These are phyloP conservation scores for Aporophyla nigra DNA, from an alignment of 2,888 invertebrate genomes.

Conservation along the genomic window DNA sequence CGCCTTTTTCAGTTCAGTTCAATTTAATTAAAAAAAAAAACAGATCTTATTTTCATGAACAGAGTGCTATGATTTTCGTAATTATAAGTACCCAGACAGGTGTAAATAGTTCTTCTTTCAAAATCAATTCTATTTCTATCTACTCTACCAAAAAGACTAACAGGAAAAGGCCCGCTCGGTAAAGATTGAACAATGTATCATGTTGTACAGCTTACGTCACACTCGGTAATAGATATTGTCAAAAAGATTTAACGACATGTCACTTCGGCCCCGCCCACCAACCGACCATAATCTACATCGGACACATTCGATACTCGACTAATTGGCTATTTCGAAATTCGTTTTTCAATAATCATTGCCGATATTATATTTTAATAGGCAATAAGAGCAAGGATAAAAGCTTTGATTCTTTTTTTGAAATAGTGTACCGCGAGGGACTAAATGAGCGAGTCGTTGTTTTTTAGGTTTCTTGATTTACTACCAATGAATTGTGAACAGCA, in stretches of 20 bases:
- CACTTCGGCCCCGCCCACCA: constrained; percentile 78
- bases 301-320: constrained; percentile 74
- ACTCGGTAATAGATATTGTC: constrained; percentile 72
- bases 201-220: constrained; percentile 56
- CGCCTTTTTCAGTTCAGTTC: background rate
- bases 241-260: constrained; percentile 80
- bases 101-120: background rate
- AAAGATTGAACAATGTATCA: constrained; percentile 56
- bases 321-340: constrained; percentile 85
- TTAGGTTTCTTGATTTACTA: constrained; percentile 84
- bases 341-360: constrained; percentile 86
- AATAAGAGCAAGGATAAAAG: constrained; percentile 79
- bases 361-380: constrained; percentile 87
- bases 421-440: constrained; percentile 81
- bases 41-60: no score
- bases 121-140: background rate
- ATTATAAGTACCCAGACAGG: background rate
- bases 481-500: constrained; percentile 84
- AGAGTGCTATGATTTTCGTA: no score
- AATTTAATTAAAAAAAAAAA: no score
- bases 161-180: background rate
- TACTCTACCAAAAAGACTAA: background rate
- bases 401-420: constrained; percentile 74
- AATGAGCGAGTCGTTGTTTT: constrained; percentile 84
- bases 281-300: constrained; percentile 74